These are phyloP conservation scores for Lissonota sp. DNA, from an alignment of 2,888 invertebrate genomes.

Conservation along the genomic window DNA sequence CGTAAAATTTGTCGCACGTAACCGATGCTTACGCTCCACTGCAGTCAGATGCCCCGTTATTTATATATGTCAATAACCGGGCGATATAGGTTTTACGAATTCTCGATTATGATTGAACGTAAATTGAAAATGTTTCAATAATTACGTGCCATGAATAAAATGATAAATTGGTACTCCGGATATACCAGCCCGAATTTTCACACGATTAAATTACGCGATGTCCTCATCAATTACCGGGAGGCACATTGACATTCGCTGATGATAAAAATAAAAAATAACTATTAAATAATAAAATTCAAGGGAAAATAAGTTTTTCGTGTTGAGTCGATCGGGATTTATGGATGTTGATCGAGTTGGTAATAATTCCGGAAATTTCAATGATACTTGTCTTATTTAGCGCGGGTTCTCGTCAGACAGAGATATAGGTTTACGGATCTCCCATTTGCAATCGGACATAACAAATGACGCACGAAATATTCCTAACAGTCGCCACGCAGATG, in stretches of 20 bases:
- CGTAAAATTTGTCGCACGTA: neutral
- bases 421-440: too few species aligned
- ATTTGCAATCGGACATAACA: too few species aligned
- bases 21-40: neutral
- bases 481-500: too few species aligned
- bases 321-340: slow-evolving; percentile 42
- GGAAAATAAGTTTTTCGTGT: slow-evolving; percentile 36
- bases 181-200: too few species aligned
- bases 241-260: neutral
- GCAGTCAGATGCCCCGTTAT: slow-evolving; percentile 3
- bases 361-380: slow-evolving; percentile 45
- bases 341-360: slow-evolving; percentile 21
- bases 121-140: neutral
- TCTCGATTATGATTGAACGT: neutral
- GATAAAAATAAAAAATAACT: neutral
- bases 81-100: neutral
- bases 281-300: slow-evolving; percentile 24
- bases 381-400: slow-evolving; percentile 49
- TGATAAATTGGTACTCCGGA: neutral
- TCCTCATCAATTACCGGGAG: too few species aligned
- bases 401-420: too few species aligned
- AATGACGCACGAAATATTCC: too few species aligned
- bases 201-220: too few species aligned
- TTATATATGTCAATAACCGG: slow-evolving; percentile 11
- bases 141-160: neutral